These are phyloP conservation scores for Drosophila differens DNA, from an alignment of 2,888 invertebrate genomes.

Conservation along the genomic window DNA sequence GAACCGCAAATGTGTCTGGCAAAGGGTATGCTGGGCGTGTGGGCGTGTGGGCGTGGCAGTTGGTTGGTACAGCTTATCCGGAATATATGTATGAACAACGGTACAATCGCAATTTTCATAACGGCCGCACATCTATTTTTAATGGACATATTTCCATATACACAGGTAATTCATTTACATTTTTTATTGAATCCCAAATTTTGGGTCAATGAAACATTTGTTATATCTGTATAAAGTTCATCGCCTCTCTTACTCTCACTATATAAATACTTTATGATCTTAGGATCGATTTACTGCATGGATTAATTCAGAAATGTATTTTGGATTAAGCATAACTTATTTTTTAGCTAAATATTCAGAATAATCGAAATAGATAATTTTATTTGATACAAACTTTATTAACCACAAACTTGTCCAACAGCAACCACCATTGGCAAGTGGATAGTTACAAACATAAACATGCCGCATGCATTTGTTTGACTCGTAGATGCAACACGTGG, in stretches of 20 bases:
- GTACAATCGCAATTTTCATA: slow-evolving; percentile 35
- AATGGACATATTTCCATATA: slow-evolving; percentile 67
- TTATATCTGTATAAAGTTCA: neutral
- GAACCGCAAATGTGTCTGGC: slow-evolving; percentile 74
- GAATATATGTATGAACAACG: slow-evolving; percentile 32
- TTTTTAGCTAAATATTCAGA: neutral
- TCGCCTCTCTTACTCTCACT: neutral
- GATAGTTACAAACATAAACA: slow-evolving; percentile 21
- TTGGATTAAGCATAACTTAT: neutral
- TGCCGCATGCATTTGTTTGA: slow-evolving; percentile 38
- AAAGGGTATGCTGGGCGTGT: neutral
- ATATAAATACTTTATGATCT: neutral
- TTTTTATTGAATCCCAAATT: slow-evolving; percentile 17
- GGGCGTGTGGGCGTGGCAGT: slow-evolving; percentile 34
- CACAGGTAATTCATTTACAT: slow-evolving; percentile 36
- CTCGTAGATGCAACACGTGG: slow-evolving; percentile 65
- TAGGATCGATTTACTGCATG: neutral
- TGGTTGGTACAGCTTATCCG: slow-evolving; percentile 21
- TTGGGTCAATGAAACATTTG: slow-evolving; percentile 26
- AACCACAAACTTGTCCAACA: slow-evolving; percentile 65
- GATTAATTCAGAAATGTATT: neutral
- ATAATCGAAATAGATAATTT: neutral
- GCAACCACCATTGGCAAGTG: slow-evolving; percentile 13
- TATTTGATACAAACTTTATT: slow-evolving; percentile 33
- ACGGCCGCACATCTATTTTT: slow-evolving; percentile 73